Evolutionary conservation across 2,113 vertebrate genomes (phyloP).

Genomic region (Bostrychus sinensis): DNA sequence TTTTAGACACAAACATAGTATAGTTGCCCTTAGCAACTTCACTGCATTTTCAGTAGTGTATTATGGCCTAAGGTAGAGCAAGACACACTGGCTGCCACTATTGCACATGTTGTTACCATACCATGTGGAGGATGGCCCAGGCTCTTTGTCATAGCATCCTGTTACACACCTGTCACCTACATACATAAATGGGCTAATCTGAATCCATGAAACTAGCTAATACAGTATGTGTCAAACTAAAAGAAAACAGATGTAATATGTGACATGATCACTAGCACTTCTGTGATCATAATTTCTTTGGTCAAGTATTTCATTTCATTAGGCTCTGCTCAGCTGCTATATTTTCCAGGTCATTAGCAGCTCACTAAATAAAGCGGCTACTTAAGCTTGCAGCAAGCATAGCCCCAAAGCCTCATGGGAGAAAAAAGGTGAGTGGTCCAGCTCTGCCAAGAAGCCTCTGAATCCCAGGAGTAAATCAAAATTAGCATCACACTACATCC

Average conservation of each 20-base stretch:
- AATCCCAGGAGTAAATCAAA: slow-evolving; percentile 48
- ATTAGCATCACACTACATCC: slow-evolving; percentile 19
- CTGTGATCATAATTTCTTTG: slow-evolving; percentile 15
- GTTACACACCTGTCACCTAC: too few relatives aligned
- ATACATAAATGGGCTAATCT: background rate
- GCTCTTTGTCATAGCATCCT: too few relatives aligned
- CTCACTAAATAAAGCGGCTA: slow-evolving; percentile 28
- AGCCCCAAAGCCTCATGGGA: slow-evolving; percentile 44
- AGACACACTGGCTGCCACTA: too few relatives aligned
- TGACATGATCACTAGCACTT: slow-evolving; percentile 4
- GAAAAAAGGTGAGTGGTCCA: slow-evolving; percentile 25
- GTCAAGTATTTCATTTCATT: slow-evolving; percentile 43
- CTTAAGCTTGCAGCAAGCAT: slow-evolving; percentile 47
- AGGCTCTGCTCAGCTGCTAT: slow-evolving; percentile 34
- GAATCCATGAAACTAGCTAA: background rate
- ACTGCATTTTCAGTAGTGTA: too few relatives aligned
- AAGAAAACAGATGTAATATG: background rate
- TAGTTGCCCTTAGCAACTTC: too few relatives aligned
- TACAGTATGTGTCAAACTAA: background rate
- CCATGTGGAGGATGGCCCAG: too few relatives aligned
- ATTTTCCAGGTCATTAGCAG: slow-evolving; percentile 55
- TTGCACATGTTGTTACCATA: too few relatives aligned
- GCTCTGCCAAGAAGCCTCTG: slow-evolving; percentile 24
- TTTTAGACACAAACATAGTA: too few relatives aligned
- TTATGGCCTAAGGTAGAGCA: too few relatives aligned